Evolutionary conservation across 2,113 vertebrate species (phyloP).

Genomic region (Gila orcuttii): DNA sequence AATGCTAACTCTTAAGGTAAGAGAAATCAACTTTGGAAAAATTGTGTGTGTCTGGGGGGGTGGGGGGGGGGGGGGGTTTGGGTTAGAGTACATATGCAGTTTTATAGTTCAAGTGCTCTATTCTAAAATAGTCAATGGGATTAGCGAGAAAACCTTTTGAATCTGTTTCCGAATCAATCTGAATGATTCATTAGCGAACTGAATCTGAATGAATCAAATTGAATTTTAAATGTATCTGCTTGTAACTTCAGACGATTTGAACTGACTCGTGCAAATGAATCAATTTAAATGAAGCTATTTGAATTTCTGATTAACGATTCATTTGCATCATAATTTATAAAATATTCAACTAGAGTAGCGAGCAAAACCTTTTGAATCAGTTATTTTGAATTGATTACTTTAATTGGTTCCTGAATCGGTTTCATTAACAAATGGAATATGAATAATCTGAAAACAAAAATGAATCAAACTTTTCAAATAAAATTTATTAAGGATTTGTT

Average conservation of each 20-base stretch:
- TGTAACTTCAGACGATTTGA: too few relatives aligned
- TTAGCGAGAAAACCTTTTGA: not conserved
- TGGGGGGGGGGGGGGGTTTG: accelerated
- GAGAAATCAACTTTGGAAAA: not conserved
- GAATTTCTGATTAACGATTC: not conserved
- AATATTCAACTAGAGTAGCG: too few relatives aligned
- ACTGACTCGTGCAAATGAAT: too few relatives aligned
- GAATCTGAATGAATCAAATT: too few relatives aligned
- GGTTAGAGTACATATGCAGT: not conserved
- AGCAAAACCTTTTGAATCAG: not conserved
- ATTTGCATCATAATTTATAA: not conserved
- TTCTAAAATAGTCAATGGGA: not conserved
- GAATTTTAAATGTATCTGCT: too few relatives aligned
- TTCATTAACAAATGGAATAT: not conserved
- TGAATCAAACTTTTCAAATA: too few relatives aligned
- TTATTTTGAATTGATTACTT: not conserved
- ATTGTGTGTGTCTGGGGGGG: too few relatives aligned
- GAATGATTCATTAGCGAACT: not conserved
- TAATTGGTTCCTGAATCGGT: not conserved
- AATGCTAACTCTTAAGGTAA: not conserved
- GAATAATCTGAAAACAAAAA: too few relatives aligned
- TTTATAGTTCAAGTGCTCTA: not conserved
- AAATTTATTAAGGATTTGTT: too few relatives aligned
- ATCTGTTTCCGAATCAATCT: not conserved
- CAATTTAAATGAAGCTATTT: not conserved